Base-by-base conservation (phyloP, 35 echinoderm and acorn worm genomes). In the Patiria miniata region DNA sequence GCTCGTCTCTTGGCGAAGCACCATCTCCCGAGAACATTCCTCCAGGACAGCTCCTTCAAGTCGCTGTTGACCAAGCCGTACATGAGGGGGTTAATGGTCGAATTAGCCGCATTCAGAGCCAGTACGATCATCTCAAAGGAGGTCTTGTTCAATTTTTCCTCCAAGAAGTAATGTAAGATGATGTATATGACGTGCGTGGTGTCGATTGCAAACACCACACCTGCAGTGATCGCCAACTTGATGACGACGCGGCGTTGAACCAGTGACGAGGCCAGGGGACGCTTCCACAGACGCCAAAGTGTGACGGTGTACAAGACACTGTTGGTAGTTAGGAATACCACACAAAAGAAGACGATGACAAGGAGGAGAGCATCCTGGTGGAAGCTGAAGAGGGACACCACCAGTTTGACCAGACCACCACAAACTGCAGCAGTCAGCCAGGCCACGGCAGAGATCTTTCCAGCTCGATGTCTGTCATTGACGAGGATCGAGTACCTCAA, bases 151-250 rank as follows among this genome's bases (percentile, higher is more conserved):
- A 36, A 34, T 10, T 34, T 73, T 23, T 15, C 65, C 29, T 73
- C 18, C 2, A 15, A 26, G 29, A 73, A 73, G 65, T 73, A 73
- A 30, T 73, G 65, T 34, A 73, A 26, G 30, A 73, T 73, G 65
- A 73, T 73, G 7, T 73, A 16, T 73, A 73, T 34, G 65, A 16
- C 65, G 34, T 73, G 65, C 19, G 65, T 73, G 14, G 65, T 32
- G 29, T 73, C 65, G 29, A 73, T 14, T 30, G 34, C 14, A 14
- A 16, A 73, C 26, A 73, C 65, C 23, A 73, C 26, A 12, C 21
- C 10, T 10, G 65, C 34, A 34, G 65, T 73, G 65, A 73, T 73
- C 26, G 65, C 65, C 26, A 73, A 73, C 8, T 73, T 73, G 65
- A 30, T 36, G 0, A 73, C 65, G 29, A 73, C 65, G 26, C 65